These are phyloP conservation scores for Brachypalpus laphriformis DNA, from an alignment of 2,888 invertebrate species.

Conservation along the genomic window DNA sequence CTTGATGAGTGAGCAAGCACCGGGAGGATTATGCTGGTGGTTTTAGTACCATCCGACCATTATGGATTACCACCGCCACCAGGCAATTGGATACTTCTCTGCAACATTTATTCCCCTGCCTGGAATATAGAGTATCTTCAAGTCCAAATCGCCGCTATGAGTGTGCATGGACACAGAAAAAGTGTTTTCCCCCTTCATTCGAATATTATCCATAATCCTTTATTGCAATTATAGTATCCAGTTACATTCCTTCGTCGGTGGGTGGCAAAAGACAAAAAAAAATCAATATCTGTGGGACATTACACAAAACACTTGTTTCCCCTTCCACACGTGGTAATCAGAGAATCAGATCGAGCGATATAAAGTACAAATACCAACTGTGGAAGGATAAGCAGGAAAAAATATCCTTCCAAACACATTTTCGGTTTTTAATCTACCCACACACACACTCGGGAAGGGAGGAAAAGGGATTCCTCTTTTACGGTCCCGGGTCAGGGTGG, in stretches of 20 bases:
- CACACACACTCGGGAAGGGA: background rate
- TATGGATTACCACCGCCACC: slow-evolving; percentile 50
- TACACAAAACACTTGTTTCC: slow-evolving; percentile 65
- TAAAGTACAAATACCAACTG: slow-evolving; percentile 13
- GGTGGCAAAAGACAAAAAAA: slow-evolving; percentile 36
- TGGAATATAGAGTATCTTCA: slow-evolving; percentile 37
- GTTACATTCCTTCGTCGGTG: slow-evolving; percentile 45
- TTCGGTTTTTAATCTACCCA: slow-evolving; percentile 71
- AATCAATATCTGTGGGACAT: slow-evolving; percentile 54
- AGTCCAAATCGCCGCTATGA: slow-evolving; percentile 41
- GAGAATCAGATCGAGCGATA: slow-evolving; percentile 60
- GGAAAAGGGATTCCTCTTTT: slow-evolving; percentile 21
- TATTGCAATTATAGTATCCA: slow-evolving; percentile 71
- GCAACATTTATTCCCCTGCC: slow-evolving; percentile 34
- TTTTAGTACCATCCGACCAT: slow-evolving; percentile 44
- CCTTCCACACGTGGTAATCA: slow-evolving; percentile 35
- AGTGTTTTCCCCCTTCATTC: background rate
- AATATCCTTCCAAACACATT: slow-evolving; percentile 54
- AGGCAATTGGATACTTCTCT: slow-evolving; percentile 67
- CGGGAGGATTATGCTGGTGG: slow-evolving; percentile 54
- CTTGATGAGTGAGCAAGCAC: slow-evolving; percentile 7
- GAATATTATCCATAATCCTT: slow-evolving; percentile 63
- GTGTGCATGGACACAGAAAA: slow-evolving; percentile 5
- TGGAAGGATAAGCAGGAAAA: background rate
- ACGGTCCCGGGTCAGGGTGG: slow-evolving; percentile 54